Evolutionary conservation across 2,797 vertebrate genomes (phyloP).

Genomic region (Malurus leucopterus): DNA sequence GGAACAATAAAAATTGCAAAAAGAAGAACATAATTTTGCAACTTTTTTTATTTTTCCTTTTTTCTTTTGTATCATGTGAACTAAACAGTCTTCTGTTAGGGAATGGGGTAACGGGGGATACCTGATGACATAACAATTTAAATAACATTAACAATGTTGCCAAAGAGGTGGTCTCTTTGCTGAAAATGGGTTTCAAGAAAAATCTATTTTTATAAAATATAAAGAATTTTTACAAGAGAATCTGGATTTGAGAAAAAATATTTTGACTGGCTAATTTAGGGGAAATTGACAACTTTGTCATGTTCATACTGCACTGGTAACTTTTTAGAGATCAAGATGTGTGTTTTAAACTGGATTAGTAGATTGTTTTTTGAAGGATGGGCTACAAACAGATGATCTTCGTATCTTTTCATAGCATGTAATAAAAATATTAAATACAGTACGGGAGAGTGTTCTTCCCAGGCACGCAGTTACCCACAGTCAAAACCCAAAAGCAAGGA

Average conservation of each 20-base stretch:
- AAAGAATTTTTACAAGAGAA: slow-evolving; percentile 99
- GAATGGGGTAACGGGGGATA: slow-evolving; percentile 91
- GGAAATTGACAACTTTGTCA: slow-evolving; percentile 98
- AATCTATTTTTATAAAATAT: slow-evolving; percentile 99
- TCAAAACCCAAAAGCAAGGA: slow-evolving; percentile 99
- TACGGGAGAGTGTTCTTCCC: slow-evolving; percentile 93
- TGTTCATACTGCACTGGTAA: slow-evolving; percentile 99
- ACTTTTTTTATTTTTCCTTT: slow-evolving; percentile 89
- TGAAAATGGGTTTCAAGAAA: slow-evolving; percentile 99
- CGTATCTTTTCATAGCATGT: slow-evolving; percentile 99
- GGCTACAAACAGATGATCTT: slow-evolving; percentile 98
- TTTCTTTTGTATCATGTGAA: slow-evolving; percentile 98
- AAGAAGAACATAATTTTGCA: slow-evolving; percentile 80
- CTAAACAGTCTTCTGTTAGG: slow-evolving; percentile 97
- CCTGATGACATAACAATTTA: slow-evolving; percentile 99
- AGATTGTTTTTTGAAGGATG: slow-evolving; percentile 98
- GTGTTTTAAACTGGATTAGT: slow-evolving; percentile 97
- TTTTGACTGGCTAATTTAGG: slow-evolving; percentile 99
- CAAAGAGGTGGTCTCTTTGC: slow-evolving; percentile 99
- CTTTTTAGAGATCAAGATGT: slow-evolving; percentile 99
- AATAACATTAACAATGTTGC: slow-evolving; percentile 96
- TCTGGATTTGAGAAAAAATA: slow-evolving; percentile 99
- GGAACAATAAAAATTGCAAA: slow-evolving; percentile 88
- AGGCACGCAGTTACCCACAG: slow-evolving; percentile 93
- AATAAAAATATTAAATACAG: slow-evolving; percentile 95